Conservation (phyloP, 2,797 vertebrate genomes). For the Uromys caudimaculatus region DNA sequence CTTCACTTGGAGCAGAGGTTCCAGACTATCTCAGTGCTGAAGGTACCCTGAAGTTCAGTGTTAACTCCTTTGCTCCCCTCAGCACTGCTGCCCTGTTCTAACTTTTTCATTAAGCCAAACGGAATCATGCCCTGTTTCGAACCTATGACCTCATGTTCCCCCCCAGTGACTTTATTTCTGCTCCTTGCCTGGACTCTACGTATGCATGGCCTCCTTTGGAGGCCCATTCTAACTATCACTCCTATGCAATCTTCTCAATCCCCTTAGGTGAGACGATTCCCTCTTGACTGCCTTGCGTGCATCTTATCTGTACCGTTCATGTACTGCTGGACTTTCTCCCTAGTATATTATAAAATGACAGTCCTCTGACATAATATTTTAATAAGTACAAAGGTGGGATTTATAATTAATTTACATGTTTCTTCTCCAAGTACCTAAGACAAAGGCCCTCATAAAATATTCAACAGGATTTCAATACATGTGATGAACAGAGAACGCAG, state of each 20-base stretch:
- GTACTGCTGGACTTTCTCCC: neutral
- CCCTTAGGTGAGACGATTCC: neutral
- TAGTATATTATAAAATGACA: slow-evolving; percentile 27
- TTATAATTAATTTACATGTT: slow-evolving; percentile 39
- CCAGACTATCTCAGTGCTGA: neutral
- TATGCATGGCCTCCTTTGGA: neutral
- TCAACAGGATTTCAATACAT: neutral
- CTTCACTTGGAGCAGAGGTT: neutral
- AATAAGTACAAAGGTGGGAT: slow-evolving; percentile 19
- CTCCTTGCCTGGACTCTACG: neutral
- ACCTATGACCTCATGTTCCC: neutral
- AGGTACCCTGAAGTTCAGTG: neutral
- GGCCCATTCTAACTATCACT: neutral
- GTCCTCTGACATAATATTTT: neutral
- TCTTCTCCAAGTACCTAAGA: slow-evolving; percentile 6
- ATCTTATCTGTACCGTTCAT: slow-evolving; percentile 19
- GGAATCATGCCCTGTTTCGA: neutral
- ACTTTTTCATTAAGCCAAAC: neutral
- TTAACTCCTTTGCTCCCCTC: neutral
- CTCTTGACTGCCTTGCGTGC: neutral
- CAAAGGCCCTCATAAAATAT: slow-evolving; percentile 6
- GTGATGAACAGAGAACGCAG: neutral
- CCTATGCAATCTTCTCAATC: neutral
- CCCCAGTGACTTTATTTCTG: neutral
- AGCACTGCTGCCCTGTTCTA: neutral